phyloP scores from a whole-genome alignment of 2,113 vertebrate genomes.

The Muntiacus muntjak region DNA sequence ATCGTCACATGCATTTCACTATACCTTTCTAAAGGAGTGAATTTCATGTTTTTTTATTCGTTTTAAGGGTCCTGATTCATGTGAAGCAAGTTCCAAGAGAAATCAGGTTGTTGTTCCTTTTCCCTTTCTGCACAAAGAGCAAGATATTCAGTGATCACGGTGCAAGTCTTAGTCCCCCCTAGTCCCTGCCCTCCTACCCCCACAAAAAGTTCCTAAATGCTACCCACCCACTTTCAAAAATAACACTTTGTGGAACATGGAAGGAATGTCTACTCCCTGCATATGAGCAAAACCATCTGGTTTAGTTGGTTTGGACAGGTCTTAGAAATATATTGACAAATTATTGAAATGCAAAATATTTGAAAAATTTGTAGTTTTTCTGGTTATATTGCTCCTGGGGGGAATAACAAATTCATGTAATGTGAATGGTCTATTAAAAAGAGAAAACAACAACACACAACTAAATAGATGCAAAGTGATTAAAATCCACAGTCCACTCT shows the following conservation, averaged over 20 bases:
- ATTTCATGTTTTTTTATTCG: not conserved
- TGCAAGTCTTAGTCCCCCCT: not conserved
- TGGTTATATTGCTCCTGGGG: constrained; percentile 79
- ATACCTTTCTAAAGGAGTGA: not conserved
- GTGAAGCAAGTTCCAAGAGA: not conserved
- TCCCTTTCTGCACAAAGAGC: not conserved
- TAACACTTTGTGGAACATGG: not conserved
- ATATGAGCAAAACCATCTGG: constrained; percentile 82
- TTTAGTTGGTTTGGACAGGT: constrained; percentile 21
- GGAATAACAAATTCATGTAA: constrained; percentile 7
- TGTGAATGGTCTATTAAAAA: not conserved
- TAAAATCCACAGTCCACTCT: not conserved
- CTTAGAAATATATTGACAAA: not conserved
- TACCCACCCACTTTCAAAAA: not conserved
- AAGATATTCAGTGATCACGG: not conserved
- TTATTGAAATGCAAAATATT: not conserved
- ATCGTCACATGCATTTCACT: not conserved
- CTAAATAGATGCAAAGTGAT: not conserved
- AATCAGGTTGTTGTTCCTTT: not conserved
- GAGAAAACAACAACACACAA: not conserved
- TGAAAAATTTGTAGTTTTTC: constrained; percentile 28
- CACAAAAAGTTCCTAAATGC: not conserved
- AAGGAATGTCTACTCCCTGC: constrained; percentile 75
- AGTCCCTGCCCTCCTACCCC: fast-evolving
- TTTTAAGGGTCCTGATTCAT: not conserved